Percentiles rank a stretch among this genome's conserved stretches.
These are phyloP conservation scores for Lineus longissimus DNA, from an alignment of 1,140 invertebrate genomes.

Conservation along the genomic window DNA sequence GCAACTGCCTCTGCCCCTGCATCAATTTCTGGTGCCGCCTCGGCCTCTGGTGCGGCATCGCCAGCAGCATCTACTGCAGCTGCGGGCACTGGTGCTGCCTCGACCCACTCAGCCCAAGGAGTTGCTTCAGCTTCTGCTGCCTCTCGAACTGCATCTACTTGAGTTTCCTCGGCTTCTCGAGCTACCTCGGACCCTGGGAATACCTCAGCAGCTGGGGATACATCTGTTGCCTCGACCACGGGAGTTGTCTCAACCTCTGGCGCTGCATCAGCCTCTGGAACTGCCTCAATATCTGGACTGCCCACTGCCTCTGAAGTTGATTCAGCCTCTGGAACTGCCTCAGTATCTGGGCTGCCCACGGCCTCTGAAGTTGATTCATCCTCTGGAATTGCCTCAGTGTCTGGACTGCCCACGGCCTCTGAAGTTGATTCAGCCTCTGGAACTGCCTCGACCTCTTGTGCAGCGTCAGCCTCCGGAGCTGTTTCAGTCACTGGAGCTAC, in stretches of 20 bases:
- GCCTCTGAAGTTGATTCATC: neutral
- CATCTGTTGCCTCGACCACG: neutral
- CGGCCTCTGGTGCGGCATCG: neutral
- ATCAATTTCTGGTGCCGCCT: neutral
- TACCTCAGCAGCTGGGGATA: neutral
- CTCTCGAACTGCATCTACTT: neutral
- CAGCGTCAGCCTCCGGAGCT: no score
- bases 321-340: neutral
- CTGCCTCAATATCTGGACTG: neutral
- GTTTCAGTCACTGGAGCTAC: no score
- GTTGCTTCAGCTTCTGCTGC: neutral
- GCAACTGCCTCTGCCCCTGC: neutral
- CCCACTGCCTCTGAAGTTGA: neutral
- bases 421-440: neutral
- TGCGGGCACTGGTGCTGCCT: neutral
- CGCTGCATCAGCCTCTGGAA: neutral
- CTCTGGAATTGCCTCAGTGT: neutral
- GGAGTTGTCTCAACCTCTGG: neutral
- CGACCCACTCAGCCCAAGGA: neutral
- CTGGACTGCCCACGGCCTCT: neutral
- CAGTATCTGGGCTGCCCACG: neutral
- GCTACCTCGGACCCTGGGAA: neutral
- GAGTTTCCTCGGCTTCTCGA: neutral
- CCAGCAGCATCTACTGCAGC: neutral
- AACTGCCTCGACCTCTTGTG: neutral